Percentiles rank a stretch among this genome's conserved stretches.
Evolutionary conservation across 2,113 vertebrate genomes (phyloP).

Genomic region (Lophura nycthemera): DNA sequence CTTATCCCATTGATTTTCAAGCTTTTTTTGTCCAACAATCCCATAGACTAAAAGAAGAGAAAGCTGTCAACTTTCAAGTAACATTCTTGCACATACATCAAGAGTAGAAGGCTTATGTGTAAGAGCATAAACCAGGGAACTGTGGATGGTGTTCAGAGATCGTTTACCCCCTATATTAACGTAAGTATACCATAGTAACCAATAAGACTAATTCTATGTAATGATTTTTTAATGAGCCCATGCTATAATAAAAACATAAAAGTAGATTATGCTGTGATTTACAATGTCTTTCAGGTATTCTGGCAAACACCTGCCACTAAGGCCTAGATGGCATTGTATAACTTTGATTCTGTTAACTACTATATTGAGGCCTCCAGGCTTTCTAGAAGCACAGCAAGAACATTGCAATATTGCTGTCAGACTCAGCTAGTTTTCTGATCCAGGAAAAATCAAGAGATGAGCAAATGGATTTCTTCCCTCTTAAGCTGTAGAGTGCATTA

Average conservation of each 20-base stretch:
- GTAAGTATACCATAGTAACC: not conserved
- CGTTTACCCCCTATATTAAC: not conserved
- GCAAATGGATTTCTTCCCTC: not conserved
- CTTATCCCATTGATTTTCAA: slow-evolving; percentile 97
- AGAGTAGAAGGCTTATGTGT: not conserved
- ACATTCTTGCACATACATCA: not conserved
- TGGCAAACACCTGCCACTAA: not conserved
- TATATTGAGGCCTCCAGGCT: not conserved
- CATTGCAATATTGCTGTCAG: not conserved
- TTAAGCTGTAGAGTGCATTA: not conserved
- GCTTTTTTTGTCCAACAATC: slow-evolving; percentile 97
- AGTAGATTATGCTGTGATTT: not conserved
- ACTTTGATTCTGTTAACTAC: not conserved
- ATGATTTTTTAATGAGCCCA: not conserved
- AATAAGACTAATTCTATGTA: not conserved
- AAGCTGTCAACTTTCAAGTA: not conserved
- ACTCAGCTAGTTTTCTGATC: not conserved
- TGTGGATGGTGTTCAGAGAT: not conserved
- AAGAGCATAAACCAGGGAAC: not conserved
- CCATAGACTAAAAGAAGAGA: slow-evolving; percentile 88
- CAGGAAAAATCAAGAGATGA: not conserved
- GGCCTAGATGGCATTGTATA: not conserved
- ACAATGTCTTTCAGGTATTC: not conserved
- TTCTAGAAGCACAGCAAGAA: not conserved
- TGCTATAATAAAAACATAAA: not conserved